Base-by-base conservation (phyloP, 2,888 invertebrate genomes). In the Amaurobius ferox region DNA sequence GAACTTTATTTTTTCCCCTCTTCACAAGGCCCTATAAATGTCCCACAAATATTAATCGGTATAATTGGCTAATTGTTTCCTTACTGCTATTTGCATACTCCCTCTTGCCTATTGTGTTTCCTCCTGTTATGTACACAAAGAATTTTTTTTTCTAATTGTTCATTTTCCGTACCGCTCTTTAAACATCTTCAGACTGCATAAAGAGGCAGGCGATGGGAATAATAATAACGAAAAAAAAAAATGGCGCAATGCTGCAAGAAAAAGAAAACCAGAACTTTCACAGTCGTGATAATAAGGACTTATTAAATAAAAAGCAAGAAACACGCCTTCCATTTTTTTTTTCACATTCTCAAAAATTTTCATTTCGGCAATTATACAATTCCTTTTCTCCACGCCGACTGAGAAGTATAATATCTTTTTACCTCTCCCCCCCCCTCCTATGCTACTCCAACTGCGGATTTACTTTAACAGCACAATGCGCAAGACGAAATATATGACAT, bases 41-140 rank as follows among this genome's bases (percentile, higher is more conserved):
- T 28, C 30, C 35, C 28, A 16, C 48, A 77, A 83, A 77, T 83
- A 76, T 83, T 83, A 83, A 83, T 83, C 83, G 71, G 48, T 66
- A 77, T 83, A 83, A 83, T 83, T 83, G 55, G 73, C 74, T 83
- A 83, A 83, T 83, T 83, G 83, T 83, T 83, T 77, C 83, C 48
- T 71, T 39, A 35, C 71, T 29, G 48, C 71, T 71, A 83, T 83
- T 83, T 83, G 71, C 83, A 83, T 83, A 83, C 39, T 67, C 66
- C 71, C 77, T 72, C 62, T 76, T 68, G 40, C 76, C 81, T 64
- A 67, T 83, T 83, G 83, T 83, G 55, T 70, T 48, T 68, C n/a
- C 13, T 35, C 3, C 29, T 61, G 11, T 6, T 16, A 23, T 44
- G 55, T 55, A 55, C 23, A 55, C 55, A 55, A 23, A 23, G 23